Conservation (phyloP, 2,888 invertebrate genomes). For the Drosophila maculinotata region DNA sequence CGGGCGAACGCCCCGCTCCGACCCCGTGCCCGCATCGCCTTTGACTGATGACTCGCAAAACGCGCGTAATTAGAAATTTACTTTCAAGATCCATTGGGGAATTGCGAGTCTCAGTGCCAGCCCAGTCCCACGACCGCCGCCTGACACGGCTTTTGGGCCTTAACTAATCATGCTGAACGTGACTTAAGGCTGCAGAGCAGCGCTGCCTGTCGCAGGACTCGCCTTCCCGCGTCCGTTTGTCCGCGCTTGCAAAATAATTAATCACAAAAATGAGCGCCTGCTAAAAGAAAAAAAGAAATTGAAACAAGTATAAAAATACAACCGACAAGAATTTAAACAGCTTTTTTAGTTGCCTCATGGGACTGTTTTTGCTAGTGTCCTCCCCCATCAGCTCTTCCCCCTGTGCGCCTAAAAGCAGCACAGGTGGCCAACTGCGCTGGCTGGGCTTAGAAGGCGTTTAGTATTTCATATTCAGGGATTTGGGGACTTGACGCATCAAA, state of each 20-base stretch:
- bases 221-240: conserved; percentile 19
- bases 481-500: conserved; percentile 75
- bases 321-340: conserved; percentile 73
- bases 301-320: conserved; percentile 33
- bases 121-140: conserved; percentile 60
- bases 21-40: conserved; percentile 46
- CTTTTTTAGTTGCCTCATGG: conserved; percentile 78
- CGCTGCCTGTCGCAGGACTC: conserved; percentile 26
- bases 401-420: conserved; percentile 30
- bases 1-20: conserved; percentile 6
- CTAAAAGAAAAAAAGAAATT: conserved; percentile 30
- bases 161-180: conserved; percentile 82
- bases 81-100: conserved; percentile 81
- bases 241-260: conserved; percentile 78
- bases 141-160: conserved; percentile 71
- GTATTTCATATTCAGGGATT: conserved; percentile 82
- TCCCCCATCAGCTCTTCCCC: conserved; percentile 21
- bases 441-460: conserved; percentile 72
- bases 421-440: conserved; percentile 66
- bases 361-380: conserved; percentile 61
- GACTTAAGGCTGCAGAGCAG: conserved; percentile 66
- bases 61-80: conserved; percentile 81
- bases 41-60: conserved; percentile 82
- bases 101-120: conserved; percentile 51
- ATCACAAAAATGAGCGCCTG: conserved; percentile 74